Conservation (phyloP, 1,140 invertebrate species). For the Ceratina calcarata region DNA sequence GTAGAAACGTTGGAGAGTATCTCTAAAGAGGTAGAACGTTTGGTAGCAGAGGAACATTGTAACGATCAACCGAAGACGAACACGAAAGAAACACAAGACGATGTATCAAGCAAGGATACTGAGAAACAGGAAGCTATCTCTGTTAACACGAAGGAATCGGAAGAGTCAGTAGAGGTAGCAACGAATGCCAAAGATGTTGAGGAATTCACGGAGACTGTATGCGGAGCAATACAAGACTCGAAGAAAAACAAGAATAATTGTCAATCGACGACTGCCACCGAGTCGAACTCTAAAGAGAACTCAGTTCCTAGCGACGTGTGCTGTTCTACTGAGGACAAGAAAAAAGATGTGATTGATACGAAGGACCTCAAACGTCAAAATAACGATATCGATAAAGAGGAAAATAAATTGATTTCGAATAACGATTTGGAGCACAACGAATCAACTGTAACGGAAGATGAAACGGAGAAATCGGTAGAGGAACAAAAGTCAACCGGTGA, state of each 20-base stretch:
- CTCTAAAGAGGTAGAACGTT: constrained; percentile 69
- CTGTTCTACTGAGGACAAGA: constrained; percentile 5
- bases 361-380: neutral
- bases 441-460: neutral
- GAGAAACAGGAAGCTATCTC: neutral
- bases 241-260: constrained; percentile 19
- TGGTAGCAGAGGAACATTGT: constrained; percentile 57
- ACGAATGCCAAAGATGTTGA: constrained; percentile 7
- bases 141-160: neutral
- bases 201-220: neutral
- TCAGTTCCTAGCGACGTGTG: constrained; percentile 1
- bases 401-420: neutral
- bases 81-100: neutral
- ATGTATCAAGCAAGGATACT: neutral
- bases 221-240: neutral
- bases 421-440: constrained; percentile 4
- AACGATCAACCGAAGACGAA: neutral
- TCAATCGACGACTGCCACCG: neutral
- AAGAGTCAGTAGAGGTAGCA: neutral
- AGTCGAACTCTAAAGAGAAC: constrained; percentile 33
- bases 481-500: constrained; percentile 46
- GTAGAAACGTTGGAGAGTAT: constrained; percentile 73
- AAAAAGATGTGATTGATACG: neutral
- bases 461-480: constrained; percentile 22
- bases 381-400: neutral